Evolutionary conservation across 1,140 invertebrate species (phyloP), one percentile per base, ranked within the genome.

Genomic region (Zaprionus nigranus): DNA sequence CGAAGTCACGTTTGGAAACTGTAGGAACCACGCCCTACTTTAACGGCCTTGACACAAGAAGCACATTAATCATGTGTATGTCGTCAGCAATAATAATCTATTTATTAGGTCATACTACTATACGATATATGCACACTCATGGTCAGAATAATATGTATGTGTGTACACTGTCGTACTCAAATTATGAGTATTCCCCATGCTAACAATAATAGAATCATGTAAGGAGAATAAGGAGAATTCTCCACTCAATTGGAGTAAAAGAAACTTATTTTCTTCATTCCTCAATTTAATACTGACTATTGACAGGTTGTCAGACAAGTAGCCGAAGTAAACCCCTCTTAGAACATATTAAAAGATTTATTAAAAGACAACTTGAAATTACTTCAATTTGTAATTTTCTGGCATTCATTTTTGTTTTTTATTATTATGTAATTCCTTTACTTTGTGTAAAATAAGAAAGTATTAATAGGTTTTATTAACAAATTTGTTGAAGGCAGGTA

Each of bases 401-500:
- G 70, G 78, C 70, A 78, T 66, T 80, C 61, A 73, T 79, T 63
- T 80, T 64, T 70, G 43, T n/a, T 75, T 69, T 66, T 61, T 79
- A 64, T 87, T 87, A 86, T 87, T 87, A 87, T 87, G 84, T 87
- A 82, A 87, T 87, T 87, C 84, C 77, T 87, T 86, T 86, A 86
- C 83, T 87, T 87, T 86, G 87, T 87, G 83, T 86, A 86, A 86
- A 86, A 86, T 86, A 86, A 86, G 83, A 86, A 86, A 86, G 83
- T 86, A 86, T 87, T 86, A 86, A 87, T 86, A 79, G 80, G 72
- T 86, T 86, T 87, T 86, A 86, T 83, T 86, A 86, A 86, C 83
- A 86, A 86, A 87, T 86, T 86, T 86, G 83, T 86, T 86, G 83
- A 86, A 86, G 83, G 83, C 83, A 86, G 83, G 83, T 86, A 86